Percentiles rank a stretch among this genome's conserved stretches.
Conservation (phyloP, 2,888 invertebrate genomes). For the Elgonia sp. region DNA sequence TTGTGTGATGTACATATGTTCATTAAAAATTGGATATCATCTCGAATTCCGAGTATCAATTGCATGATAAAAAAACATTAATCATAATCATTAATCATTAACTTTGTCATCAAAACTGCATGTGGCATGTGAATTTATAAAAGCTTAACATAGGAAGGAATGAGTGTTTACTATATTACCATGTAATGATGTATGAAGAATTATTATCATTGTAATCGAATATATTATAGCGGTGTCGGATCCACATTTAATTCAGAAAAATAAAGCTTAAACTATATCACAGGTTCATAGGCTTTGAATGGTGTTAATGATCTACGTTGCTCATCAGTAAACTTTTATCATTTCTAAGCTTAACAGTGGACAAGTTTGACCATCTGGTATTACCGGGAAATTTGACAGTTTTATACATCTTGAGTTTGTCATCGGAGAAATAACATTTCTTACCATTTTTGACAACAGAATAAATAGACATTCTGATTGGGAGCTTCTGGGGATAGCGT, state of each 20-base stretch:
- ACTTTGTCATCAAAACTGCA: slow-evolving; percentile 42
- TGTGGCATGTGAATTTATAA: slow-evolving; percentile 13
- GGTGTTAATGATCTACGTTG: slow-evolving; percentile 7
- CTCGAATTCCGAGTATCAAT: slow-evolving; percentile 69
- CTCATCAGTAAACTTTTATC: slow-evolving; percentile 15
- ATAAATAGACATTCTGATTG: slow-evolving; percentile 60
- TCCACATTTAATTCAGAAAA: slow-evolving; percentile 73
- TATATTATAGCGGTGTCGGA: slow-evolving; percentile 56
- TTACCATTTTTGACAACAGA: slow-evolving; percentile 59
- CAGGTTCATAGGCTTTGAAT: slow-evolving; percentile 52
- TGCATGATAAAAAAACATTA: slow-evolving; percentile 56
- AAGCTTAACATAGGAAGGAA: slow-evolving; percentile 34
- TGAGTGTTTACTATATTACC: slow-evolving; percentile 33
- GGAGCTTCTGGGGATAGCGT: slow-evolving; percentile 83
- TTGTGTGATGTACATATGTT: slow-evolving; percentile 29
- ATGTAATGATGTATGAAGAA: slow-evolving; percentile 2
- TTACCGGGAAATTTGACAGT: slow-evolving; percentile 18
- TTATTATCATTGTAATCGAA: slow-evolving; percentile 1
- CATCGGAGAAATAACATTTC: slow-evolving; percentile 48
- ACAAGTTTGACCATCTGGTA: slow-evolving; percentile 46
- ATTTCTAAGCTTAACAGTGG: slow-evolving; percentile 54
- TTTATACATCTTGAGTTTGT: slow-evolving; percentile 37
- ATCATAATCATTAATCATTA: slow-evolving; percentile 38
- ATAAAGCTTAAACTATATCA: slow-evolving; percentile 74
- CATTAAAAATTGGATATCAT: slow-evolving; percentile 44